Evolutionary conservation across 1,140 invertebrate species (phyloP).

Genomic region (Nomia melanderi): DNA sequence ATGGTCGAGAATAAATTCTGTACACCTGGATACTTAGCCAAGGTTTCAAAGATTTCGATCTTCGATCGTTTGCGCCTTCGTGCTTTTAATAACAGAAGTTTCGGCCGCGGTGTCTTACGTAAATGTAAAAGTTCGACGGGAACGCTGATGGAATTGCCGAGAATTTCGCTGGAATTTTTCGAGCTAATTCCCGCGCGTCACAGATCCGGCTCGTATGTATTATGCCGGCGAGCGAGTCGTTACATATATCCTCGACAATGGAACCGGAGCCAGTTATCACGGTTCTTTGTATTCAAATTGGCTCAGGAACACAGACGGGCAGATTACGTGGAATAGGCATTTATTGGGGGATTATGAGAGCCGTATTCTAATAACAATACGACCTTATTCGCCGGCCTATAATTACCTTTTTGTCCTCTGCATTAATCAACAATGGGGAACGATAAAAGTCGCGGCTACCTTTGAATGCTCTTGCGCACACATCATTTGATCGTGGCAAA

Average conservation of each 20-base stretch:
- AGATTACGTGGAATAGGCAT: conserved; percentile 2
- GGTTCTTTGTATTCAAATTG: conserved; percentile 4
- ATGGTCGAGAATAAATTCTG: too few relatives aligned
- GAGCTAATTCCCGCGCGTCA: neutral
- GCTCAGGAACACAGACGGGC: neutral
- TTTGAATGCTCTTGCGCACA: neutral
- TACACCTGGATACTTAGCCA: too few relatives aligned
- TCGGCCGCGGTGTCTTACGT: neutral
- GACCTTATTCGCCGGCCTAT: neutral
- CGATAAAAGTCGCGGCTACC: neutral
- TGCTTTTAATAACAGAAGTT: neutral
- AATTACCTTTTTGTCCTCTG: neutral
- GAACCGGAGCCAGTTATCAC: conserved; percentile 3
- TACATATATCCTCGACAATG: conserved; percentile 1
- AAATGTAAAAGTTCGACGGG: neutral
- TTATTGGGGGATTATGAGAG: conserved; percentile 4
- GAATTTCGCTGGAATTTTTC: neutral
- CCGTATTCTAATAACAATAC: conserved; percentile 4
- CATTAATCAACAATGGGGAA: conserved; percentile 6
- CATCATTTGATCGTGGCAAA: neutral
- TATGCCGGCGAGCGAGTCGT: neutral
- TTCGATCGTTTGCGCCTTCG: too few relatives aligned
- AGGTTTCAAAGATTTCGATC: too few relatives aligned
- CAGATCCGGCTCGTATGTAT: conserved; percentile 1
- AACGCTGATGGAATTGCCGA: neutral